These are phyloP conservation scores for Spheniscus humboldti DNA, from an alignment of 2,797 vertebrate species.

Conservation along the genomic window DNA sequence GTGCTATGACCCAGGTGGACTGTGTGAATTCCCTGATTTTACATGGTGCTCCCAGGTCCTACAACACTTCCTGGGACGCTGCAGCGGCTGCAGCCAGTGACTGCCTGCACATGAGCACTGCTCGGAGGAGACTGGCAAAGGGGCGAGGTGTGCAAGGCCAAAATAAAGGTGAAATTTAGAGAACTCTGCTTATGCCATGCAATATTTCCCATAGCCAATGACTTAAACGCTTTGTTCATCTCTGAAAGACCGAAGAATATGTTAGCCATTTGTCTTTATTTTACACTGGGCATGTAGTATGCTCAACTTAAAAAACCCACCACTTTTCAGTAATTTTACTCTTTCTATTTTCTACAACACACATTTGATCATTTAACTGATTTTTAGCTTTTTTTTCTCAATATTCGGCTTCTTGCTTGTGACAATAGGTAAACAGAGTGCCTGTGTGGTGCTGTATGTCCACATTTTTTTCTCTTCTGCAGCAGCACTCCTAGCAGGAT, in stretches of 20 bases:
- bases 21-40: not conserved
- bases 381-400: not conserved
- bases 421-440: not conserved
- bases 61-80: not conserved
- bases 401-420: not conserved
- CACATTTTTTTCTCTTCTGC: not conserved
- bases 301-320: not conserved
- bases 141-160: not conserved
- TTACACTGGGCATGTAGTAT: not conserved
- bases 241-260: not conserved
- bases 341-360: not conserved
- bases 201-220: not conserved
- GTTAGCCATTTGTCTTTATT: not conserved
- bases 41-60: not conserved
- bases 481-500: not conserved
- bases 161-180: not conserved
- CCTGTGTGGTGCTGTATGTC: not conserved
- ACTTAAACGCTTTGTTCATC: not conserved
- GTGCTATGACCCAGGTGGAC: not conserved
- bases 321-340: not conserved
- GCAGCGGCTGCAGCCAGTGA: fast-evolving
- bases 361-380: not conserved
- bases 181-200: not conserved
- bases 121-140: not conserved
- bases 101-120: not conserved